These are phyloP conservation scores for Clangula hyemalis DNA, from an alignment of 2,797 vertebrate species.

Conservation along the genomic window DNA sequence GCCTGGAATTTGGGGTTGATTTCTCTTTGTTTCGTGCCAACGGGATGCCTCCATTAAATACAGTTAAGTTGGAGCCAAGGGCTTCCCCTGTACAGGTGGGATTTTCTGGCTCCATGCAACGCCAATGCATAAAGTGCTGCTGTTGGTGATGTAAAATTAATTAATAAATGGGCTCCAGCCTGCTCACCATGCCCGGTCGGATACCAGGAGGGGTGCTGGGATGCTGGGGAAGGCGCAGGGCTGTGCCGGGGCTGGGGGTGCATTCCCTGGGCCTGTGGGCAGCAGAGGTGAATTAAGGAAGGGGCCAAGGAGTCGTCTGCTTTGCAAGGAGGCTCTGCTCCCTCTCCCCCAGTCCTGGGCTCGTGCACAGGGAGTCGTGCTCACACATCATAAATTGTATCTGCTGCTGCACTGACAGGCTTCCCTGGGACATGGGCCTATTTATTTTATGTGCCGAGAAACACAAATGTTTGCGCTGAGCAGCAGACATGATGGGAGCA, in stretches of 20 bases:
- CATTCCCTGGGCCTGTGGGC: no score
- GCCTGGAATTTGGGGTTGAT: not conserved
- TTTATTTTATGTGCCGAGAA: not conserved
- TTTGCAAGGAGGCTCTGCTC: not conserved
- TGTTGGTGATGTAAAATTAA: not conserved
- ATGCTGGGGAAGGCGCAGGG: not conserved
- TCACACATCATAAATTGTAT: not conserved
- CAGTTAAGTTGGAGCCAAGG: not conserved
- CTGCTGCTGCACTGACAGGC: not conserved
- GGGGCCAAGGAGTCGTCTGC: not conserved
- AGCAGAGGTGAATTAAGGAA: not conserved
- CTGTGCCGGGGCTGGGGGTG: not conserved
- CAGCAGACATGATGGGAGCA: not conserved
- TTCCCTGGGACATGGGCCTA: not conserved
- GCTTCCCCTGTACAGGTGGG: not conserved
- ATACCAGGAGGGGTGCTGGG: fast-evolving
- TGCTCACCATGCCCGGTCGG: fast-evolving
- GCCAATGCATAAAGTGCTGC: not conserved
- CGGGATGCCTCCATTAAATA: not conserved
- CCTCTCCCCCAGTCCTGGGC: not conserved
- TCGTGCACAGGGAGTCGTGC: not conserved
- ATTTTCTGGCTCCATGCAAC: not conserved
- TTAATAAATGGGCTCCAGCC: not conserved
- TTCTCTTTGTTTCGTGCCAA: fast-evolving
- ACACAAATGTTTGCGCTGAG: not conserved